These are phyloP conservation scores for Drosophila longiperda DNA, from an alignment of 2,888 invertebrate species.

Conservation along the genomic window DNA sequence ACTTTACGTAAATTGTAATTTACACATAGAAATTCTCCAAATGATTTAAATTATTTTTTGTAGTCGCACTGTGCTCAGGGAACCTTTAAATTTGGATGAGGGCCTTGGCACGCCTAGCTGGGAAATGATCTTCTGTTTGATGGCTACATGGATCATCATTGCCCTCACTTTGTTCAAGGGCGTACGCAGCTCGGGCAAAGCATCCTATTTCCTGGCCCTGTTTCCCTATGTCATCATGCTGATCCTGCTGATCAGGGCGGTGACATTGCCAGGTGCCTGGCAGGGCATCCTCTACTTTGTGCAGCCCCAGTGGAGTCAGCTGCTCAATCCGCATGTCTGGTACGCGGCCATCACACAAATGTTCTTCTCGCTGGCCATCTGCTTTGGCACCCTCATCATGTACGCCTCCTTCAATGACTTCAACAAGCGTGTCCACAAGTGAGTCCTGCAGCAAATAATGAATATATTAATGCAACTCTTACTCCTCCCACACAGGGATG, in stretches of 20 bases:
- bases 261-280: conserved; percentile 87
- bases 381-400: conserved; percentile 88
- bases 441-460: conserved; percentile 23
- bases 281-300: conserved; percentile 88
- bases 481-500: conserved; percentile 87
- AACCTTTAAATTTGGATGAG: conserved; percentile 85
- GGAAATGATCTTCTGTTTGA: conserved; percentile 86
- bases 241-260: conserved; percentile 87
- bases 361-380: conserved; percentile 88
- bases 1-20: conserved; percentile 82
- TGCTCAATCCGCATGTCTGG: conserved; percentile 86
- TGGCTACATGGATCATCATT: conserved; percentile 86
- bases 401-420: conserved; percentile 88
- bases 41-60: neutral
- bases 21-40: neutral
- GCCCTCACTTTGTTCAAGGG: conserved; percentile 86
- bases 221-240: conserved; percentile 89
- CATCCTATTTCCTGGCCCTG: conserved; percentile 89
- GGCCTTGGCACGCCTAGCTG: conserved; percentile 86
- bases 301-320: conserved; percentile 87
- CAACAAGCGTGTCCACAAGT: conserved; percentile 87
- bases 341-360: conserved; percentile 88
- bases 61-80: conserved; percentile 86
- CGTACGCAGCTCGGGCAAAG: conserved; percentile 87
- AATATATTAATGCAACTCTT: neutral